phyloP scores from a whole-genome alignment of 2,113 vertebrate genomes.

The Vidua chalybeata region DNA sequence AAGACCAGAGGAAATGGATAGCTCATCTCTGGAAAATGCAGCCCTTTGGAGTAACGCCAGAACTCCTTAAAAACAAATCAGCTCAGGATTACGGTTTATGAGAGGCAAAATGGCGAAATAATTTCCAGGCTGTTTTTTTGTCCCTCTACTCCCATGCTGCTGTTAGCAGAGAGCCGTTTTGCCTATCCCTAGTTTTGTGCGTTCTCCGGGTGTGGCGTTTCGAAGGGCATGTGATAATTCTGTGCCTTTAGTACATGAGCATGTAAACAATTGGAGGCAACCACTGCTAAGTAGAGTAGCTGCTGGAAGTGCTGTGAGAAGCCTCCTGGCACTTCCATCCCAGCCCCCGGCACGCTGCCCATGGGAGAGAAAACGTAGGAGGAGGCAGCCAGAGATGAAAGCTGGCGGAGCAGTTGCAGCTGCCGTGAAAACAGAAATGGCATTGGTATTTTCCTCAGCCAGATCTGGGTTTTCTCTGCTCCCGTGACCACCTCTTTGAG shows the following conservation, averaged over 20 bases:
- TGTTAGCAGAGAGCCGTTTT: neutral
- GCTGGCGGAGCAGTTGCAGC: neutral
- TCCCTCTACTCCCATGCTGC: neutral
- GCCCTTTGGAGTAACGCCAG: conserved; percentile 40
- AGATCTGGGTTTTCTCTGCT: neutral
- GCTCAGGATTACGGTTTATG: conserved; percentile 51
- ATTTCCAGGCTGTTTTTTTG: conserved; percentile 30
- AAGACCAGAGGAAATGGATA: conserved; percentile 72
- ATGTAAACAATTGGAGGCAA: neutral
- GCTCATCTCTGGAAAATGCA: conserved; percentile 66
- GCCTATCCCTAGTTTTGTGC: neutral
- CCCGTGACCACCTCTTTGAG: neutral
- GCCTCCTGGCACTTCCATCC: neutral
- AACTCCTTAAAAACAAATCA: conserved; percentile 56
- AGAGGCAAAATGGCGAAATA: conserved; percentile 47
- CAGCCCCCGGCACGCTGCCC: neutral
- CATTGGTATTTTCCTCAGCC: neutral
- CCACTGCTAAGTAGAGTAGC: neutral
- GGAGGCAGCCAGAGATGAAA: neutral
- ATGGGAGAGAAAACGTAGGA: neutral
- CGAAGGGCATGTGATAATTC: neutral
- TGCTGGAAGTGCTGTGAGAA: neutral
- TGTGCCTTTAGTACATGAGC: neutral
- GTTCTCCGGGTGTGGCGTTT: neutral
- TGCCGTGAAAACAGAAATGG: neutral